These are phyloP conservation scores for Anthopleura sola DNA, from an alignment of 64 coral and sea anemone genomes.

Conservation along the genomic window DNA sequence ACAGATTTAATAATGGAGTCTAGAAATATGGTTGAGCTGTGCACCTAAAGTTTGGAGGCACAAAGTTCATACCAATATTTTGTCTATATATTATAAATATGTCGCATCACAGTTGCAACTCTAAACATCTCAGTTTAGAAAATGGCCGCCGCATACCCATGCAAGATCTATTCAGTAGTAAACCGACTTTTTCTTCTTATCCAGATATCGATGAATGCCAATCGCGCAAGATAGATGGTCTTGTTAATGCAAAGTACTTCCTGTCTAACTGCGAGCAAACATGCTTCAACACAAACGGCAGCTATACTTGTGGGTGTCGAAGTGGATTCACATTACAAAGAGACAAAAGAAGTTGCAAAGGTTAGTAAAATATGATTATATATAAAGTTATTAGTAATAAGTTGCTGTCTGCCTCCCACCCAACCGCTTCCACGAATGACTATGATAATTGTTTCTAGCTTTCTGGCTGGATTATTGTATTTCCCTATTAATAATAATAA, in stretches of 20 bases:
- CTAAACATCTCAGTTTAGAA: no score
- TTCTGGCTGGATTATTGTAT: no score
- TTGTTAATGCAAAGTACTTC: neutral
- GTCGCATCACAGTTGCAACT: no score
- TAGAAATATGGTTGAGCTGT: no score
- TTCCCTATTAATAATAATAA: no score
- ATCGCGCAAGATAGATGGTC: neutral
- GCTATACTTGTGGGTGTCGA: conserved; percentile 2
- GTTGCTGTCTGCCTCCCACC: no score
- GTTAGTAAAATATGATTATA: neutral
- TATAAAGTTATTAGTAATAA: neutral
- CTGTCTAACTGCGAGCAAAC: conserved; percentile 2
- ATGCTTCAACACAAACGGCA: neutral
- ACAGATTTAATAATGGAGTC: neutral
- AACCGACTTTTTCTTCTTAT: neutral
- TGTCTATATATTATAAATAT: no score
- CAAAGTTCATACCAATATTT: no score
- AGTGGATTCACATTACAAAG: neutral
- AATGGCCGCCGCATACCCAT: no score
- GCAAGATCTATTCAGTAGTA: no score
- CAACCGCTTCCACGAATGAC: no score
- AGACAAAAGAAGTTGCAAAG: neutral
- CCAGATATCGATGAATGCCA: neutral
- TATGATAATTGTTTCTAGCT: neutral
- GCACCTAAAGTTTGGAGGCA: no score